Conservation (phyloP, 2,797 vertebrate genomes). For the Xenentodon cancila region DNA sequence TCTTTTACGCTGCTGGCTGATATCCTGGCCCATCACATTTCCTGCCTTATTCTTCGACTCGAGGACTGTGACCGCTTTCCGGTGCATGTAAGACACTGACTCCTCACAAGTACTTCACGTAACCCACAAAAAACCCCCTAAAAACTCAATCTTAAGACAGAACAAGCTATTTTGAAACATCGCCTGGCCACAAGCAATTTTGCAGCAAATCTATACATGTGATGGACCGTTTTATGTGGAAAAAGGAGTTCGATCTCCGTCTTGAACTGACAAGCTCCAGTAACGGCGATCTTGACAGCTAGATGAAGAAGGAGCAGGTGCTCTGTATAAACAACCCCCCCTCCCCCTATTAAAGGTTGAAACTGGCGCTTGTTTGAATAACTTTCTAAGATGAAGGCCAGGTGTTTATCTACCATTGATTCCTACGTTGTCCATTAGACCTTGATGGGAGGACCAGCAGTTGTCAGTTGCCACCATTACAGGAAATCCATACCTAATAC, state of each 20-base stretch:
- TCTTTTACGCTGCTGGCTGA: too few species aligned
- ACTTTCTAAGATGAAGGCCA: conserved; percentile 59
- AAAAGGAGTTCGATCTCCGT: neutral
- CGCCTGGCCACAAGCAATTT: too few species aligned
- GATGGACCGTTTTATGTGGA: conserved; percentile 2
- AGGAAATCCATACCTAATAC: conserved; percentile 78
- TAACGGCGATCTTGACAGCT: conserved; percentile 38
- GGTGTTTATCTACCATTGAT: conserved; percentile 76
- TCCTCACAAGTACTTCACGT: too few species aligned
- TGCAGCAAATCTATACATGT: neutral
- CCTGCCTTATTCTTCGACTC: too few species aligned
- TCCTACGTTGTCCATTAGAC: conserved; percentile 56
- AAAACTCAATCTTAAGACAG: too few species aligned
- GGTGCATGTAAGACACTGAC: too few species aligned
- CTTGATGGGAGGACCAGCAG: conserved; percentile 31
- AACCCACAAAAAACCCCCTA: too few species aligned
- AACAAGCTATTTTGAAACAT: too few species aligned
- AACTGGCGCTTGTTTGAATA: conserved; percentile 68
- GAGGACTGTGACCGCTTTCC: too few species aligned
- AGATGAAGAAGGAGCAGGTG: conserved; percentile 46
- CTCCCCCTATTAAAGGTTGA: conserved; percentile 50
- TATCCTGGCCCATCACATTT: too few species aligned
- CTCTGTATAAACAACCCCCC: conserved; percentile 56
- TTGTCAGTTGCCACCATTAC: conserved; percentile 74
- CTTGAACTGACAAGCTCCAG: neutral